Evolutionary conservation across 2,888 invertebrate species (phyloP).

Genomic region (Drosophila recens): DNA sequence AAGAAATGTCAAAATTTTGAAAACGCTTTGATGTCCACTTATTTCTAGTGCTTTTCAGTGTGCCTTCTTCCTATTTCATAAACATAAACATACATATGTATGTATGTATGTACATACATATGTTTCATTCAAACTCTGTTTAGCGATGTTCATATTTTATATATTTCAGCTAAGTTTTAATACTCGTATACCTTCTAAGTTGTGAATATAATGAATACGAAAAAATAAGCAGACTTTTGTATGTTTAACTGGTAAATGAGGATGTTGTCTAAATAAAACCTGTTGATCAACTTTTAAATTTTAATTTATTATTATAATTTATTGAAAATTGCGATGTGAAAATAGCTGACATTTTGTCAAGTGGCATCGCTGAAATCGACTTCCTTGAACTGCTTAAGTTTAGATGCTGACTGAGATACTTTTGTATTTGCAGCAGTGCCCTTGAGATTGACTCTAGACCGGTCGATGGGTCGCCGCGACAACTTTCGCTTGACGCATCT

Average conservation of each 20-base stretch:
- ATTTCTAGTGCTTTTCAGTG: no score
- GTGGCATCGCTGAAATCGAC: conserved; percentile 7
- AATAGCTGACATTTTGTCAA: conserved; percentile 12
- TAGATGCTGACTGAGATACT: neutral
- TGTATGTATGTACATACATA: no score
- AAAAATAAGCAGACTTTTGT: conserved; percentile 9
- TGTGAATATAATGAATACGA: conserved; percentile 38
- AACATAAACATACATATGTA: no score
- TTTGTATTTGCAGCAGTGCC: conserved; percentile 11
- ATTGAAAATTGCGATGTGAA: conserved; percentile 1
- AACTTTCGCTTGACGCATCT: conserved; percentile 35
- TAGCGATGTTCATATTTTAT: neutral
- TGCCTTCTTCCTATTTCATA: no score
- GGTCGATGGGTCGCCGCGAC: conserved; percentile 1
- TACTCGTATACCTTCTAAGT: neutral
- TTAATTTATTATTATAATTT: conserved; percentile 1
- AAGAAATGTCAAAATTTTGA: no score
- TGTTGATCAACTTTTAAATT: conserved; percentile 28
- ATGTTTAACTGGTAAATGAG: neutral
- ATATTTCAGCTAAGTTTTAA: no score
- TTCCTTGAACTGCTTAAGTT: conserved; percentile 17
- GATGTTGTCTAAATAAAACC: conserved; percentile 30
- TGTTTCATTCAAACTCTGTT: neutral
- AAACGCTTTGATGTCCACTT: no score
- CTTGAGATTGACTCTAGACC: conserved; percentile 17